Evolutionary conservation across 2,888 invertebrate genomes (phyloP), one percentile per base, ranked within the genome.

Genomic region (Loripinus fragilis): DNA sequence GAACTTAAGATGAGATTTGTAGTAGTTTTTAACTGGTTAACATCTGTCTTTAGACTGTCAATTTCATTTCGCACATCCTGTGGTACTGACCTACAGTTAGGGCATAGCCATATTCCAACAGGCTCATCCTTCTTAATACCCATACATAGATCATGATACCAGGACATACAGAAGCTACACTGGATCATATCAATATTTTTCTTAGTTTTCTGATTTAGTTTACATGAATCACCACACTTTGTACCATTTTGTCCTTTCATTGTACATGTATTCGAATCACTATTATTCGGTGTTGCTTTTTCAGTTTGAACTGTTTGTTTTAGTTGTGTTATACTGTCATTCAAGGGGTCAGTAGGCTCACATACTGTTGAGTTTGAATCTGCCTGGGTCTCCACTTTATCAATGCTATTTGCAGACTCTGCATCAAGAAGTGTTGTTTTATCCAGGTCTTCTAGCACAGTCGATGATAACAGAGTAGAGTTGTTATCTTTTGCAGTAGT

Each of bases 221-320:
- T 55, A 55, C 55, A 55, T 23, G 55, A 55, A 55, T 55, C 25
- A 25, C 55, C 7, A 23, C 55, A 55, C 25, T 55, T 55, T 55
- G 55, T 3, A n/a, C 23, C 25, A 10, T 55, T 5, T 28, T 55
- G 25, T 5, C 2, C 5, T 28, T 55, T 23, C 5, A 7, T 55
- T 28, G 55, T 55, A 25, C 25, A 25, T 8, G 48, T 15, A 10
- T 48, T 8, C 3, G 3, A 15, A 3, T 55, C 25, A 55, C 25
- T 28, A 25, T 55, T 55, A 7, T 23, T 28, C 3, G 55, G 17
- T 48, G 48, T 55, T 25, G 15, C 28, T 5, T 55, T 55, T 55
- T 55, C 55, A 2, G 55, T 25, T 28, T 23, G 28, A 25, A 55
- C 25, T 2, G 55, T 55, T 55, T 55, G 55, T 25, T 55, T 55